A percentile compares a stretch with the other conserved stretches of the same genome.
phyloP scores from a whole-genome alignment of 2,797 vertebrate species.

The Coregonus sp. region DNA sequence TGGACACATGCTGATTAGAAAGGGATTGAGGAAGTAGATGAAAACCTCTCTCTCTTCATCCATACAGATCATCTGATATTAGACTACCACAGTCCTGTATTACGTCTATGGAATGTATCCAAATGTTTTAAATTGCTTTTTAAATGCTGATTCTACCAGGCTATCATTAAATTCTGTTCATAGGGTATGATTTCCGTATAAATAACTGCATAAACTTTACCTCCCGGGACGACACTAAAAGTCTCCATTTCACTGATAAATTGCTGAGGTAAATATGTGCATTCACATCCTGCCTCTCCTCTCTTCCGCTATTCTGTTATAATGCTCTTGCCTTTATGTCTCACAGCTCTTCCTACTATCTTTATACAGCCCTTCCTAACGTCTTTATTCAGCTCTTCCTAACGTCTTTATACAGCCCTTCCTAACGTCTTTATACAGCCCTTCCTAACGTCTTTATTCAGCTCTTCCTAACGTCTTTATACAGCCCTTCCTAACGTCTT shows the following conservation, averaged over 20 bases:
- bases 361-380: too few relatives aligned
- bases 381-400: too few relatives aligned
- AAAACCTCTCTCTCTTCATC: background rate
- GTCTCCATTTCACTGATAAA: constrained; percentile 48
- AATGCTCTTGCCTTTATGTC: constrained; percentile 48
- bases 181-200: constrained; percentile 37
- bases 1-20: constrained; percentile 48
- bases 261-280: constrained; percentile 2
- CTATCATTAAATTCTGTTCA: constrained; percentile 41
- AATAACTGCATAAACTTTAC: constrained; percentile 47
- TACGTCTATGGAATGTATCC: background rate
- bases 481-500: too few relatives aligned
- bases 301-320: constrained; percentile 31
- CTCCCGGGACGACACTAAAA: constrained; percentile 24
- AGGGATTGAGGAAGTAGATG: constrained; percentile 25
- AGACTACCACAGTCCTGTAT: background rate
- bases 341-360: constrained; percentile 13
- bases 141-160: background rate
- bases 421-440: too few relatives aligned
- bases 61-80: background rate
- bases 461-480: too few relatives aligned
- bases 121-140: background rate
- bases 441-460: too few relatives aligned
- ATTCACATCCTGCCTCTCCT: constrained; percentile 55
- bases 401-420: too few relatives aligned